Base-by-base conservation (phyloP, 1,140 invertebrate species). In the Tachypleus tridentatus region DNA sequence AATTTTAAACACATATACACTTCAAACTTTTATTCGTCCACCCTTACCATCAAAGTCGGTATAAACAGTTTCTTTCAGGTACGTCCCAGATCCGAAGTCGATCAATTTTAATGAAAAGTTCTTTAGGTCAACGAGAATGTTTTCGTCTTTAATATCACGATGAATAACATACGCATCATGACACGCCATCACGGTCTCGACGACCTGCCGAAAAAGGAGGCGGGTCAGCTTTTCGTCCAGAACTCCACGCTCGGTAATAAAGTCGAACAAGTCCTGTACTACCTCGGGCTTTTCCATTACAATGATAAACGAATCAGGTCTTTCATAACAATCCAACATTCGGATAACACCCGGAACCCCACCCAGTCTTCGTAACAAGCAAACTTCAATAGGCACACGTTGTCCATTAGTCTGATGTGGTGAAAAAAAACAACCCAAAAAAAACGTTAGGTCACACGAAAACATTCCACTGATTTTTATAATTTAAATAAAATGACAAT, bases 81-180 rank as follows among this genome's bases (percentile, higher is more conserved):
- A 76, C 6, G 80, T 78, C 51, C 80, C 80, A 49, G 81, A 80
- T 57, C 81, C 81, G 68, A 82, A 83, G 73, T 81, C 82, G 62
- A 81, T 82, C n/a, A 82, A 71, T 70, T 80, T 80, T 4, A 81
- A 69, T 69, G 73, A 71, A 49, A 76, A 75, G 9, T 77, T 78
- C 67, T 79, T 77, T 56, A 80, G 73, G 69, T 84, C 80, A 47
- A 83, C 78, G 51, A 83, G 74, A 62, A 84, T 76, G 71, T 83
- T 83, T 72, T 83, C 82, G 72, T 83, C 82, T 71, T 83, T 83
- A 70, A 84, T 82, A 74, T 83, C 82, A 59, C 82, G 73, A 70
- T 83, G 82, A 8, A 82, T 73, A 63, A 78, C 77, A 53, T 71
- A 70, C 53, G 68, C 69, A n/a, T 72, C 69, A 61, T 75, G 75